Percentiles rank a stretch among this genome's conserved stretches.
These are phyloP conservation scores for Triplophysa dalaica DNA, from an alignment of 2,113 vertebrate genomes.

Conservation along the genomic window DNA sequence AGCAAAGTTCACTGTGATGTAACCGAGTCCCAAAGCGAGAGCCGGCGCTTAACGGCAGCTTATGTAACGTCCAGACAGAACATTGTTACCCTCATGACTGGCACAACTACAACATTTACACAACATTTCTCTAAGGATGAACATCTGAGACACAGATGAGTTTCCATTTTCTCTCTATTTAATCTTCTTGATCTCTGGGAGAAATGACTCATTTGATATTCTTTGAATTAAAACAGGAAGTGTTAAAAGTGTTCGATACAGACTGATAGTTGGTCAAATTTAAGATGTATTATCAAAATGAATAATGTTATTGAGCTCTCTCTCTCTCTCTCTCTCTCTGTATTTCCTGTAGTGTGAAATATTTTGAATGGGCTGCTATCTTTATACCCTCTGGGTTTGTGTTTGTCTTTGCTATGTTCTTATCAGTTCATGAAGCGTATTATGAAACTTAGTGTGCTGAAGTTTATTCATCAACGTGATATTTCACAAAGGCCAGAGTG, in stretches of 20 bases:
- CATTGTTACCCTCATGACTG: neutral
- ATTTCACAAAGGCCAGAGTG: neutral
- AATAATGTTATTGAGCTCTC: neutral
- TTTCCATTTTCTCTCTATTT: too few species aligned
- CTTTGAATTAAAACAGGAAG: too few species aligned
- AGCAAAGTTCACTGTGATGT: constrained; percentile 62
- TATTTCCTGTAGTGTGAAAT: neutral
- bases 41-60: constrained; percentile 60
- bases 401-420: neutral
- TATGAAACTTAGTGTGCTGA: neutral
- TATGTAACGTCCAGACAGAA: constrained; percentile 68
- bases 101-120: too few species aligned
- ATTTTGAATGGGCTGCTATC: constrained; percentile 9
- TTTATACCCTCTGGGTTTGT: neutral
- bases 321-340: neutral
- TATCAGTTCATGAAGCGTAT: neutral
- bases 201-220: too few species aligned
- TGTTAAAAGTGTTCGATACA: too few species aligned
- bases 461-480: neutral
- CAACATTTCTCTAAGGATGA: too few species aligned
- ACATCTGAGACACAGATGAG: too few species aligned
- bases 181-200: too few species aligned
- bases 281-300: too few species aligned
- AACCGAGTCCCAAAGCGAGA: constrained; percentile 57
- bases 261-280: too few species aligned